Conservation (phyloP, 2,113 vertebrate species). For the Mirounga angustirostris region DNA sequence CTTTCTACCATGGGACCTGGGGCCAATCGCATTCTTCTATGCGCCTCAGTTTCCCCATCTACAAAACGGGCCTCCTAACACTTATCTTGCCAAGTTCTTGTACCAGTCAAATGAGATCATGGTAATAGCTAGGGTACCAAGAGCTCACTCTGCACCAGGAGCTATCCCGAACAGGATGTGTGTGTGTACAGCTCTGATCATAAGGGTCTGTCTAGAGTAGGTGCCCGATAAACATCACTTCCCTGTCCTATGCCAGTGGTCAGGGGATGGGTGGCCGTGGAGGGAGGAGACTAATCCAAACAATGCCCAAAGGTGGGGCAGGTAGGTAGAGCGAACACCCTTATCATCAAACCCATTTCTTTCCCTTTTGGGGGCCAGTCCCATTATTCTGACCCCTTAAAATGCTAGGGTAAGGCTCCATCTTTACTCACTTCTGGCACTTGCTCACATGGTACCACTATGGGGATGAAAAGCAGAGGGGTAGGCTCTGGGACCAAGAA, state of each 20-base stretch:
- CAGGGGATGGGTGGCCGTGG: background rate
- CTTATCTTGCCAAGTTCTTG: background rate
- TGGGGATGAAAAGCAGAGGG: background rate
- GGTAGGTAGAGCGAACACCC: background rate
- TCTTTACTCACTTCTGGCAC: background rate
- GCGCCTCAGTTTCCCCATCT: background rate
- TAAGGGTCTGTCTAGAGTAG: background rate
- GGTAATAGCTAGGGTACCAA: background rate
- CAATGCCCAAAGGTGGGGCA: background rate
- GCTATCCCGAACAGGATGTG: fast-evolving
- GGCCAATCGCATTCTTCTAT: background rate
- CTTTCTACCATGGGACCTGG: background rate
- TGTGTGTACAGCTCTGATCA: no score
- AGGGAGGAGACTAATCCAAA: background rate
- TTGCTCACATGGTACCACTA: no score
- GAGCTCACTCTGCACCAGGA: background rate
- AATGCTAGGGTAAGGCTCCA: background rate
- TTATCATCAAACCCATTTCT: background rate
- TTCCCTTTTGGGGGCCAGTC: background rate
- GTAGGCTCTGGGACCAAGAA: background rate
- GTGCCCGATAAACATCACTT: background rate
- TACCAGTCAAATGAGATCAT: background rate
- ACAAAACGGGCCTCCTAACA: background rate
- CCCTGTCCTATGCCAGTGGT: background rate
- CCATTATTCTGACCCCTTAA: background rate